Conservation (phyloP, 2,888 invertebrate genomes). For the Noctua comes region DNA sequence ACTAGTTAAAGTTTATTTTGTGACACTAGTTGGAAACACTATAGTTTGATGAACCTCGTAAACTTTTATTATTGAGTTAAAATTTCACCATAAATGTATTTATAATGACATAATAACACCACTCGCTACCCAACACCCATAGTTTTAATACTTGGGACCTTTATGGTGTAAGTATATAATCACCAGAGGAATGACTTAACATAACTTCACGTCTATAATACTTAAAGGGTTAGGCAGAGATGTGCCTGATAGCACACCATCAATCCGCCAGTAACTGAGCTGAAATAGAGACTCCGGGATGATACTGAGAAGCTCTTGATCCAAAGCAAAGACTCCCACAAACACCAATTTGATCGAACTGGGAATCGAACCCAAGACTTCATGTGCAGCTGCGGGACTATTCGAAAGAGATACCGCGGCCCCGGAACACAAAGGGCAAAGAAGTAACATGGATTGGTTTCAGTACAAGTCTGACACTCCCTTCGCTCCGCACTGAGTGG, state of each 20-base stretch:
- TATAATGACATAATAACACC: not conserved
- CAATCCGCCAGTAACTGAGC: not conserved
- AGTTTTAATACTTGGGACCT: not conserved
- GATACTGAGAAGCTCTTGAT: not conserved
- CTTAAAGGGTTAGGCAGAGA: not conserved
- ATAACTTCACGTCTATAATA: not conserved
- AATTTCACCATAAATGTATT: not conserved
- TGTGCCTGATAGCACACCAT: not conserved
- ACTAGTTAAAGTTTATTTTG: conserved; percentile 5
- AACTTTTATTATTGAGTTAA: not conserved
- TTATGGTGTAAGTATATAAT: not conserved
- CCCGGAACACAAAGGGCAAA: no score
- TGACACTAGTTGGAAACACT: not conserved
- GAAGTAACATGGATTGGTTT: no score
- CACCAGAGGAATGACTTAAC: not conserved
- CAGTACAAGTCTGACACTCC: no score
- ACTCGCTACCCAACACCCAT: not conserved
- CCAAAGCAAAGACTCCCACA: not conserved
- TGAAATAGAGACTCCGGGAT: not conserved
- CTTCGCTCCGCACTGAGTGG: no score
- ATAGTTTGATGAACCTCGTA: not conserved
- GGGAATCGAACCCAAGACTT: not conserved
- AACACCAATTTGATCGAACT: not conserved
- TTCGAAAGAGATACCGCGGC: no score
- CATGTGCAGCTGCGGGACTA: no score